Evolutionary conservation across 2,888 invertebrate genomes (phyloP), one percentile per base, ranked within the genome.

Genomic region (Noctuana brunneofusca): DNA sequence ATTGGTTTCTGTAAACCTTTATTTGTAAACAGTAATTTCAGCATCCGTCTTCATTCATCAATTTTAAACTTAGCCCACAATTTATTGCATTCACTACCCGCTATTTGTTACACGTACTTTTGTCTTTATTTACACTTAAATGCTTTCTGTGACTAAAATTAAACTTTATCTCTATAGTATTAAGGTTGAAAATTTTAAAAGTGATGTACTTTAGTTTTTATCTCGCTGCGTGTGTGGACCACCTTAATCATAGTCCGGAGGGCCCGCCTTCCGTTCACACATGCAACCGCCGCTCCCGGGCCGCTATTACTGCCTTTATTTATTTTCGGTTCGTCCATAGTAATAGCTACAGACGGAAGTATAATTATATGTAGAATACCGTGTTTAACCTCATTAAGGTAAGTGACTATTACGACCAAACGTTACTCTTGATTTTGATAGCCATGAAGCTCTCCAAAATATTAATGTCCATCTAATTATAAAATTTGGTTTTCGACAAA

Each of bases 241-340:
- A 60, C 60, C 60, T 60, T 60, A 60, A 60, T 54, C 60, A 54
- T 60, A 60, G 60, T 54, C 43, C n/a, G 60, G 46, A 54, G 48
- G 46, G 60, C 18, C 54, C 60, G 60, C 60, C 60, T 60, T 60
- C 60, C 60, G 60, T 60, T 60, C 60, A 60, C 60, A 60, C 60
- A 60, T 60, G 60, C 60, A 60, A 60, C 48, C 54, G 60, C 32
- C 16, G 54, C 54, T 60, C 46, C 54, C 46, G 48, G 54, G 46
- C 60, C 14, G 48, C 54, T 48, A 60, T 60, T 60, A 60, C 54
- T 54, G 60, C 60, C 60, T 60, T 60, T 60, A 54, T 60, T 60
- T 60, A 60, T 60, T 53, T 46, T 54, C 32, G 22, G 54, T 22
- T 48, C 54, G 32, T 48, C 60, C 24, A 38, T 35, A 60, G 53